phyloP scores from a whole-genome alignment of 1,140 invertebrate species.

The Nixonia krombeini region DNA sequence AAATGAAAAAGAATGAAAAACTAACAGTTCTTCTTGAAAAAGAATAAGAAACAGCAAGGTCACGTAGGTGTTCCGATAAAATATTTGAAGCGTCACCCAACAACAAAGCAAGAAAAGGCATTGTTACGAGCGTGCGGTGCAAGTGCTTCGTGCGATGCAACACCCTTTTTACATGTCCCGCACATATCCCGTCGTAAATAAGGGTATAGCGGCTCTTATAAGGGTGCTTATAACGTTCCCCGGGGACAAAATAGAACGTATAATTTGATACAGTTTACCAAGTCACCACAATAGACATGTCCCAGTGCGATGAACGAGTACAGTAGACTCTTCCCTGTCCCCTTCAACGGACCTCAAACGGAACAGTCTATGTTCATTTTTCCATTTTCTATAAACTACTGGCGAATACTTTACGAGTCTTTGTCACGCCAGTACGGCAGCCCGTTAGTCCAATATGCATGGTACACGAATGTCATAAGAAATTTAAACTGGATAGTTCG shows the following conservation, averaged over 20 bases:
- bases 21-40: too few species aligned
- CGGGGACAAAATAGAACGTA: neutral
- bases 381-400: neutral
- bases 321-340: neutral
- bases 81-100: neutral
- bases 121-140: neutral
- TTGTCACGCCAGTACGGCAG: neutral
- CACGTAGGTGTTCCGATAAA: neutral
- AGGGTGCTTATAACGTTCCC: neutral
- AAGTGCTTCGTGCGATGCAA: neutral
- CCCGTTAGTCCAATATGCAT: neutral
- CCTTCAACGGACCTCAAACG: too few species aligned
- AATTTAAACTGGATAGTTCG: conserved; percentile 5
- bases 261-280: conserved; percentile 1
- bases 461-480: conserved; percentile 4
- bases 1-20: too few species aligned
- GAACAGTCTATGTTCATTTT: neutral
- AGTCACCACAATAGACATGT: neutral
- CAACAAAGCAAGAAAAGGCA: neutral
- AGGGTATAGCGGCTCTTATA: neutral
- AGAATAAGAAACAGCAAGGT: too few species aligned
- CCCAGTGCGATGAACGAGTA: neutral
- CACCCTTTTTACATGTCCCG: neutral
- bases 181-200: neutral
- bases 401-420: conserved; percentile 1